These are phyloP conservation scores for Euthynnus affinis DNA, from an alignment of 2,797 vertebrate species.

Conservation along the genomic window DNA sequence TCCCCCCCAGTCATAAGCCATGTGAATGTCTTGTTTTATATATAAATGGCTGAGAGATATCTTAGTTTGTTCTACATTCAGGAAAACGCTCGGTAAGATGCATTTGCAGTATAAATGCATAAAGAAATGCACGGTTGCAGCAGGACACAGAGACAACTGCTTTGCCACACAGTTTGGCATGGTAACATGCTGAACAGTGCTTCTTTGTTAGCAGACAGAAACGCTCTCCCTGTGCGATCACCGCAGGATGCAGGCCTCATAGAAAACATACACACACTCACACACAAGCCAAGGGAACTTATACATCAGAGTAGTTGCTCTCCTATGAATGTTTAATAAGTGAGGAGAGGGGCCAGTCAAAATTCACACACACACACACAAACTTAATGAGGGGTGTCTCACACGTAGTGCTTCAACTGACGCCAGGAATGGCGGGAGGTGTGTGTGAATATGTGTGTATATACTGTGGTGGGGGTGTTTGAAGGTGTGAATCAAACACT, in stretches of 20 bases:
- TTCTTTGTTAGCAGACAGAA: slow-evolving; percentile 86
- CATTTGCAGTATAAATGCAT: background rate
- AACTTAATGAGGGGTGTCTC: slow-evolving; percentile 76
- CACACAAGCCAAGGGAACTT: slow-evolving; percentile 53
- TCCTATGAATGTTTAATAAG: slow-evolving; percentile 70
- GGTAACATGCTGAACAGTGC: slow-evolving; percentile 80
- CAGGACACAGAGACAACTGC: slow-evolving; percentile 39
- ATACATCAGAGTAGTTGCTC: slow-evolving; percentile 55
- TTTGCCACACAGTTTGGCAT: slow-evolving; percentile 26
- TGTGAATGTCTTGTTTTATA: background rate
- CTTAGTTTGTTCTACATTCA: background rate
- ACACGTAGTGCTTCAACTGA: slow-evolving; percentile 61
- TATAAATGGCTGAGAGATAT: background rate
- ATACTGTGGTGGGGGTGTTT: slow-evolving; percentile 12
- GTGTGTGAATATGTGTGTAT: slow-evolving; percentile 27
- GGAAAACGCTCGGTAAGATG: background rate
- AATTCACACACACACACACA: slow-evolving; percentile 48
- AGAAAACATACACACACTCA: slow-evolving; percentile 58
- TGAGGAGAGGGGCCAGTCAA: slow-evolving; percentile 53
- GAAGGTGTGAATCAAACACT: slow-evolving; percentile 69
- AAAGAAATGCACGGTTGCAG: slow-evolving; percentile 15
- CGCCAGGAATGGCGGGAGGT: slow-evolving; percentile 57
- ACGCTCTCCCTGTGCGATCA: slow-evolving; percentile 81
- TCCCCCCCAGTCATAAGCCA: too few relatives aligned
- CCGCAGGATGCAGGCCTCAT: slow-evolving; percentile 80